Percentiles rank a stretch among this genome's conserved stretches.
phyloP scores from a whole-genome alignment of 2,113 vertebrate species.

The Bujurquina vittata region DNA sequence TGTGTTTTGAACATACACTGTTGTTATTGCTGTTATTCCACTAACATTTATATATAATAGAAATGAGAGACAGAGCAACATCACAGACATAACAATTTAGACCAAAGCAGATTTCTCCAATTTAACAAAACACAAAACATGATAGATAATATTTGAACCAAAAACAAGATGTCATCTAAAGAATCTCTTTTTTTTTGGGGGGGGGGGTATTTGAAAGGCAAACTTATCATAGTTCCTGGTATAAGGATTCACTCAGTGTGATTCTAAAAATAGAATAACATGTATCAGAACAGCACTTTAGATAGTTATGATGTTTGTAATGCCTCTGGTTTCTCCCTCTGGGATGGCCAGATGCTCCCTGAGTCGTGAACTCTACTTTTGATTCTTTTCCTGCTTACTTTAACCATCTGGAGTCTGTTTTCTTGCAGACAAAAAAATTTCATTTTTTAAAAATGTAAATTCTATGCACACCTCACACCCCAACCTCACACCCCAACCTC shows the following conservation, averaged over 20 bases:
- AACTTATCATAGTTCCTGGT: not conserved
- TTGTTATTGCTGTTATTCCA: not conserved
- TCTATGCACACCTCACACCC: not conserved
- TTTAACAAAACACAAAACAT: not conserved
- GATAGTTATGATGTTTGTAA: constrained; percentile 26
- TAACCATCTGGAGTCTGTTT: too few species aligned
- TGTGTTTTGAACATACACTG: not conserved
- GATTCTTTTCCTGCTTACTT: too few species aligned
- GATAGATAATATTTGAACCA: not conserved
- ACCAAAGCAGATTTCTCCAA: not conserved
- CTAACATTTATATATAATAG: not conserved
- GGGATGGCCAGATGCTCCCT: too few species aligned
- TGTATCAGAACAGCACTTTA: constrained; percentile 9
- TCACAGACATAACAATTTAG: not conserved
- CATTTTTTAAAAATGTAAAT: too few species aligned
- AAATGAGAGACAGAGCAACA: not conserved
- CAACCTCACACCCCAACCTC: not conserved
- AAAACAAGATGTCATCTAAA: not conserved
- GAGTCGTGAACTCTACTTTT: too few species aligned
- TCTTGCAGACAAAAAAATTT: too few species aligned
- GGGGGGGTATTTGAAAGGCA: not conserved
- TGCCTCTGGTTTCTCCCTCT: too few species aligned
- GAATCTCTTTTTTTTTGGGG: not conserved
- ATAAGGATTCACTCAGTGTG: constrained; percentile 6
- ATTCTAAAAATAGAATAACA: constrained; percentile 1